A percentile compares a stretch with the other conserved stretches of the same genome.
Evolutionary conservation across 2,113 vertebrate genomes (phyloP).

Genomic region (Trogon surrucura): DNA sequence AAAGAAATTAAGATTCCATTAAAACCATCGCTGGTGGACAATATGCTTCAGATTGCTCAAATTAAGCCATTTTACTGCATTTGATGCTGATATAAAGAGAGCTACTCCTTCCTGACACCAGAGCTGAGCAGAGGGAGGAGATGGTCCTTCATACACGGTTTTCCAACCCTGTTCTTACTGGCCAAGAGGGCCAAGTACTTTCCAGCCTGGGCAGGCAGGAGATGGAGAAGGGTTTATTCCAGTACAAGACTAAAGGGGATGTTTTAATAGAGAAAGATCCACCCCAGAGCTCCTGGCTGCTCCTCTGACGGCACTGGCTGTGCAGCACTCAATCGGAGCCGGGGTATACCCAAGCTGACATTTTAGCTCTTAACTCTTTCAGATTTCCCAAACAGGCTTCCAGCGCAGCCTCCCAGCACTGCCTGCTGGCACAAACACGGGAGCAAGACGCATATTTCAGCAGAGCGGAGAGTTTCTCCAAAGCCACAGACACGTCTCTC

Average conservation of each 20-base stretch:
- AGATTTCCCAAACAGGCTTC: not conserved
- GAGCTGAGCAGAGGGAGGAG: not conserved
- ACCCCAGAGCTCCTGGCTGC: not conserved
- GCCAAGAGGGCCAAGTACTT: not conserved
- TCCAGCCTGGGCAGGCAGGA: not conserved
- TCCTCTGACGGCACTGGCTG: not conserved
- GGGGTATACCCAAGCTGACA: not conserved
- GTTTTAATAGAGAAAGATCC: not conserved
- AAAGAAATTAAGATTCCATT: constrained; percentile 27
- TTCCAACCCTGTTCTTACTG: not conserved
- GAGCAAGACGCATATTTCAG: not conserved
- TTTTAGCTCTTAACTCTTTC: constrained; percentile 23
- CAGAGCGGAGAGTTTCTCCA: not conserved
- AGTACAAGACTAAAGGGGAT: not conserved
- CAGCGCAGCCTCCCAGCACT: not conserved
- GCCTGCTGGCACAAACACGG: not conserved
- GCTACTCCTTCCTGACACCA: not conserved
- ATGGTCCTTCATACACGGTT: fast-evolving
- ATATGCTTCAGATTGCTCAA: not conserved
- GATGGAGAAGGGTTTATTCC: not conserved
- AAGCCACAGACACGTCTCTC: constrained; percentile 21
- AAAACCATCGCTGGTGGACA: not conserved
- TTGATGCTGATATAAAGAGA: not conserved
- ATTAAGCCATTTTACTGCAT: not conserved
- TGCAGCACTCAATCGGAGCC: not conserved